Evolutionary conservation across 1,140 invertebrate species (phyloP).

Genomic region (Drosophila seguyi): DNA sequence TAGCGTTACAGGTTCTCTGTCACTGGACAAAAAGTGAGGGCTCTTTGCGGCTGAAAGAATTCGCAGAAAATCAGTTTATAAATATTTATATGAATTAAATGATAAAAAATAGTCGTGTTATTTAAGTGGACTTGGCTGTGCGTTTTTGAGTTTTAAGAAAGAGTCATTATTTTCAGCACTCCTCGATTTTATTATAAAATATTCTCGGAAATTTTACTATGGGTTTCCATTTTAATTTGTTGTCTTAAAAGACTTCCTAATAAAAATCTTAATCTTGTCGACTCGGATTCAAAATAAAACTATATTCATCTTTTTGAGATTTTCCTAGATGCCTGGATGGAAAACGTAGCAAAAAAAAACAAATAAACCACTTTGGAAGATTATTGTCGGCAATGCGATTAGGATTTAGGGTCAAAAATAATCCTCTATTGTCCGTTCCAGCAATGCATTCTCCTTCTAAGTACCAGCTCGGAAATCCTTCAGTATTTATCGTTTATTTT

Average conservation of each 20-base stretch:
- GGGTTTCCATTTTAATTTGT: neutral
- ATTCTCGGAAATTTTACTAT: neutral
- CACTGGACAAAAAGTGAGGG: too few species aligned
- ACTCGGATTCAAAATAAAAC: neutral
- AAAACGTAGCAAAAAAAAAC: constrained; percentile 6
- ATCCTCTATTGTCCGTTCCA: constrained; percentile 1
- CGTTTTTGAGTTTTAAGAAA: too few species aligned
- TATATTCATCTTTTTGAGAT: neutral
- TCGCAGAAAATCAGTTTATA: too few species aligned
- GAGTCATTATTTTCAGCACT: neutral
- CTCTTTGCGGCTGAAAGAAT: too few species aligned
- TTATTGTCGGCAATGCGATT: constrained; percentile 14
- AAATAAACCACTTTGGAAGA: constrained; percentile 9
- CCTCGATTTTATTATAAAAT: neutral
- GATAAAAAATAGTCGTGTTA: too few species aligned
- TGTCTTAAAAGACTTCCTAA: neutral
- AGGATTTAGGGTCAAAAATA: constrained; percentile 16
- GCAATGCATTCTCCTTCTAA: neutral
- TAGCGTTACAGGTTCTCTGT: too few species aligned
- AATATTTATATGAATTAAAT: too few species aligned
- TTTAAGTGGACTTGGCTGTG: too few species aligned
- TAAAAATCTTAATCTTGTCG: neutral
- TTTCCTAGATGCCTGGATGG: neutral
- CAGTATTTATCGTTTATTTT: neutral
- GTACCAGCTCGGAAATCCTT: neutral